Evolutionary conservation across 2,888 invertebrate species (phyloP), one percentile per base, ranked within the genome.

Genomic region (Amaurobius ferox): DNA sequence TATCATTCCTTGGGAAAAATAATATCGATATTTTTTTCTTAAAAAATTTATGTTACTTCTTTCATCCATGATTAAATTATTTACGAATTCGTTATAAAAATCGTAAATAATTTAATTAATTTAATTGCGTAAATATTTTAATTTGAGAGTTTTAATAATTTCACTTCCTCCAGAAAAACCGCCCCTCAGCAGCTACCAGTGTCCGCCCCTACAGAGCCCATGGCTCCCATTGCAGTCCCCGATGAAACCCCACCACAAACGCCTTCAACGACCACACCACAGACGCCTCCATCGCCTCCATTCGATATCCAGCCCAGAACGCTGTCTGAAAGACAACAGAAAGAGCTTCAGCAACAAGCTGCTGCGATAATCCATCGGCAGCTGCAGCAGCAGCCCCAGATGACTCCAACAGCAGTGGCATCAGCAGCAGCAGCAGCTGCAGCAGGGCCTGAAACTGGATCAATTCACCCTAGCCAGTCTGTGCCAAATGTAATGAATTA

Each of bases 351-450:
- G 16, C 86, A 86, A 23, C 76, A 74, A 30, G 74, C 85, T 0
- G 62, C 68, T 7, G 78, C 79, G 23, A 73, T 79, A 19, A 70
- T 86, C 9, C 79, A 79, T 30, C 16, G 61, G 16, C 79, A 79
- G 40, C 16, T 40, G 16, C 86, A 86, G 23, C n/a, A 71, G 16
- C 72, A 86, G 48, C 86, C 78, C 72, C 66, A 66, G 23, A 68
- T 64, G 5, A 68, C 62, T 26, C 11, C 35, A 9, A 39, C 87
- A n/a, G 6, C 35, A 9, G 64, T 68, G 23, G 55, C 87, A 85
- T 39, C 88, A 88, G 70, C 89, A 86, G 62, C 90, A 91, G 90
- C 90, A 91, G 90, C 13, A 91, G 44, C 13, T 90, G 30, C 64
- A 1, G 29, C 26, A 30, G 61, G 61, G 0, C 23, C 2, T 5